Evolutionary conservation across 2,797 vertebrate genomes (phyloP).

Genomic region (Enteromius afrohamiltoni): DNA sequence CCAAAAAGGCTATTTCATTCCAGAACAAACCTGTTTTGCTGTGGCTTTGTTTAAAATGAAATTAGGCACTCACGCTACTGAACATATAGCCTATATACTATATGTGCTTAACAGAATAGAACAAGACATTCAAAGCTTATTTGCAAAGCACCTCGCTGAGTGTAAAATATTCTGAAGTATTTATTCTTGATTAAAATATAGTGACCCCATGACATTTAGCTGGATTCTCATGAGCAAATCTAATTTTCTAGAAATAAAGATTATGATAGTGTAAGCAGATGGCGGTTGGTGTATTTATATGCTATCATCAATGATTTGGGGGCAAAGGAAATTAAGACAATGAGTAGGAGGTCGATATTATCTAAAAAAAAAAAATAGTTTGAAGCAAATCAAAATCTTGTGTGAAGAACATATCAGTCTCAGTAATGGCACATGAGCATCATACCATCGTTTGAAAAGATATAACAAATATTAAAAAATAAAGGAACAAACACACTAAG

Average conservation of each 20-base stretch:
- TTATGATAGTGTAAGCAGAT: slow-evolving; percentile 40
- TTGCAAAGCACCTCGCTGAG: slow-evolving; percentile 15
- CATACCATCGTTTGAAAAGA: slow-evolving; percentile 15
- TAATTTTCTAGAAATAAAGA: slow-evolving; percentile 21
- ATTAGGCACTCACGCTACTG: not conserved
- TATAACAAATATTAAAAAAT: slow-evolving; percentile 7
- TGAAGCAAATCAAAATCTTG: not conserved
- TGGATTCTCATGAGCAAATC: slow-evolving; percentile 32
- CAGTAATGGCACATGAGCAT: not conserved
- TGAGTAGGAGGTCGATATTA: slow-evolving; percentile 15
- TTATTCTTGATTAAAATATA: slow-evolving; percentile 9
- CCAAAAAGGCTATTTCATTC: not conserved
- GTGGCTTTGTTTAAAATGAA: not conserved
- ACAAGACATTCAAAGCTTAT: not conserved
- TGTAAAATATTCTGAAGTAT: not conserved
- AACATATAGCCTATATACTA: not conserved
- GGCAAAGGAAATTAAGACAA: slow-evolving; percentile 27
- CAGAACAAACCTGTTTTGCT: not conserved
- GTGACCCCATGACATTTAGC: slow-evolving; percentile 7
- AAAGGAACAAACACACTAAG: slow-evolving; percentile 10
- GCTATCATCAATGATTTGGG: slow-evolving; percentile 27
- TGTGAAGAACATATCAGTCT: slow-evolving; percentile 8
- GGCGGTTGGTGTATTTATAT: slow-evolving; percentile 37
- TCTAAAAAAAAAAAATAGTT: not conserved
- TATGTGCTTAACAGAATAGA: not conserved